Base-by-base conservation (phyloP, 2,888 invertebrate species). In the Leptinotarsa juncta region DNA sequence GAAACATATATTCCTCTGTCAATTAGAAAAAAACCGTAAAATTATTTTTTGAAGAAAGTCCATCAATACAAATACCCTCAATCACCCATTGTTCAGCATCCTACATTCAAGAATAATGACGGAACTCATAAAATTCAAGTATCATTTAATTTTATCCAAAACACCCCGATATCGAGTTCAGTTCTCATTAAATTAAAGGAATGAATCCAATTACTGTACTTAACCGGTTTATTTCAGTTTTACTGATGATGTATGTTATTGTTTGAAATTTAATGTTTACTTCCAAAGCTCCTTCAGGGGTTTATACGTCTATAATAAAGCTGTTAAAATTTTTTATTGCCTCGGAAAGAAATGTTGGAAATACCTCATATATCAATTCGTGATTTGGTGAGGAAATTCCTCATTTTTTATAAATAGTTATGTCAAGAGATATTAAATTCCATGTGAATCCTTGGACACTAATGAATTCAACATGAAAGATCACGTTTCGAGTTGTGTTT, bases 241-340 rank as follows among this genome's bases (percentile, higher is more conserved):
- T 57, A 76, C 69, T 71, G 73, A 73, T 71, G 77, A 77, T 77
- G 73, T 55, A 76, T 73, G 73, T 75, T 77, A 79, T 79, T 79
- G 79, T 79, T 78, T 77, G 71, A 68, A 75, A 74, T 72, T 73
- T 77, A 77, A 74, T 72, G 77, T 75, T 79, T 75, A 74, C 74
- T 72, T 70, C 42, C 78, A 74, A 76, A 73, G 77, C 79, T 78
- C 73, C 78, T 78, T 78, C 76, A 76, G 78, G 78, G 72, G 77
- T 78, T 79, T 78, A 77, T 76, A 76, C 48, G 70, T 77, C 76
- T 68, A 70, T 76, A 79, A 80, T 80, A 79, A 78, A 78, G 76
- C 71, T 70, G 79, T 80, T 78, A 79, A 70, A 74, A 73, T 55
- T 67, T 65, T 80, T 80, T 78, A 80, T 77, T 70, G 50, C 73